Evolutionary conservation across 1,140 invertebrate genomes (phyloP), one percentile per base, ranked within the genome.

Genomic region (Lordiphosa collinella): DNA sequence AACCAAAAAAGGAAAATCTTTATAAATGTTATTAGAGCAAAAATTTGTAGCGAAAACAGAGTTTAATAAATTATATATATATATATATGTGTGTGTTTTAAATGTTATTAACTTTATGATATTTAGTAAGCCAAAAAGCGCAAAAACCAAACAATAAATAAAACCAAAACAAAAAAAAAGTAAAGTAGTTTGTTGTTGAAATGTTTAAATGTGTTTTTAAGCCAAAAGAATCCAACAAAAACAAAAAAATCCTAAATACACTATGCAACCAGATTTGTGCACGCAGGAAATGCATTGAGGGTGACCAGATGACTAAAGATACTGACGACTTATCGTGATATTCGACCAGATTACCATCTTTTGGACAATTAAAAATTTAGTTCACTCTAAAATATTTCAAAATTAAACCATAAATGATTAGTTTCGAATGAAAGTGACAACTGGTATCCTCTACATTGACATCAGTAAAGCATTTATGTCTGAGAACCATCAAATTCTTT

Each of bases 101-200:
- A 87, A 86, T 87, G 84, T 82, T 87, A 86, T 72, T 63, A 51
- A 88, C 79, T 78, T 89, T 86, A 88, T 84, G 67, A 72, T 88
- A 66, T 89, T 44, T 44, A 25, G 18, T 44, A 44, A 44, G 53
- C 46, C 38, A 18, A 29, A 14, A 54, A 44, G 52, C 16, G 25
- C 22, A 36, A 34, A 51, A 16, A 18, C 2, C 55, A 58, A 41
- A 34, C 58, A 58, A 49, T 1, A 11, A 41, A 38, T 40, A 36
- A 40, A 25, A 44, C 12, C 59, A 58, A 41, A 34, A 65, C 59
- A 50, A 10, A 10, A 41, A 31, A 52, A 40, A 57, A 43, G 38
- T 55, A 22, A 41, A 69, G 79, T 82, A 82, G 78, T 66, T 84
- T 84, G 72, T 82, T 82, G 76, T 82, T 82, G 59, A 84, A 80